Evolutionary conservation across 2,113 vertebrate genomes (phyloP).

Genomic region (Mixornis gularis): DNA sequence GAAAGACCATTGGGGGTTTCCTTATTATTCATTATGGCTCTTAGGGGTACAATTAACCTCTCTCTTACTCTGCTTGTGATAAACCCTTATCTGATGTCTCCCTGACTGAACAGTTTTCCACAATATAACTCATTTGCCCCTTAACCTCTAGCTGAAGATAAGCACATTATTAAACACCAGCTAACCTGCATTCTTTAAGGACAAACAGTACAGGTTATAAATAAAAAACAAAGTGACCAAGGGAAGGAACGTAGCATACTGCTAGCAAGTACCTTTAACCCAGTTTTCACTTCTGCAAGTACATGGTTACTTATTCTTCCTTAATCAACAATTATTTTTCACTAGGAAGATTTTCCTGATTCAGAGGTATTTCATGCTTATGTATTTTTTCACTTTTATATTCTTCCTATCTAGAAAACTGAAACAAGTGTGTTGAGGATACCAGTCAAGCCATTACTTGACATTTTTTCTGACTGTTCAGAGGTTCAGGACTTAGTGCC

Average conservation of each 20-base stretch:
- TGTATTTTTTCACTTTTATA: background rate
- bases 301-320: background rate
- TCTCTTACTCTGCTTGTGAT: background rate
- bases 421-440: background rate
- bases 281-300: background rate
- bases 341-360: background rate
- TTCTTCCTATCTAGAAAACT: background rate
- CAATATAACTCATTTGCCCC: background rate
- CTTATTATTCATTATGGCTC: background rate
- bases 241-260: background rate
- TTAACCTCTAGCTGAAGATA: background rate
- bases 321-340: background rate
- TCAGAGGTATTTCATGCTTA: background rate
- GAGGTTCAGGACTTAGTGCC: background rate
- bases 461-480: background rate
- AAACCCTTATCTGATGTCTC: background rate
- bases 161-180: background rate
- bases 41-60: background rate
- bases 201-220: background rate
- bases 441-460: background rate
- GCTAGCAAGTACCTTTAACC: background rate
- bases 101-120: background rate
- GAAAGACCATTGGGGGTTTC: background rate
- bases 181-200: background rate
- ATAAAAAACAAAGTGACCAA: background rate